Conservation (phyloP, 2,888 invertebrate genomes). For the Scrobipalpa costella region DNA sequence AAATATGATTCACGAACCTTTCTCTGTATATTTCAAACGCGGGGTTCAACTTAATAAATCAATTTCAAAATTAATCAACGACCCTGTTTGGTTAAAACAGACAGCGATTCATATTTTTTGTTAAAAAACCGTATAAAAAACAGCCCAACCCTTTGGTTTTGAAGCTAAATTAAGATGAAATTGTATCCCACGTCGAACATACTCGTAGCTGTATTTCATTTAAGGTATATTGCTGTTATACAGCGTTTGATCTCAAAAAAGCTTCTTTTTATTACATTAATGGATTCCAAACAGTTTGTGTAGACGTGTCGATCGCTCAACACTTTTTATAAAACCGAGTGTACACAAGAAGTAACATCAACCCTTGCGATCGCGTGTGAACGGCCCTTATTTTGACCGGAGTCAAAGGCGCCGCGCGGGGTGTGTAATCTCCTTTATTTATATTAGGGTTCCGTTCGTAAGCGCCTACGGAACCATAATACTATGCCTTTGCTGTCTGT, state of each 20-base stretch:
- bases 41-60: conserved; percentile 10
- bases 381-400: conserved; percentile 46
- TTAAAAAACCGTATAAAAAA: background rate
- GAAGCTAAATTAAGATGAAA: background rate
- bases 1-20: background rate
- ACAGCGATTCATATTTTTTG: conserved; percentile 5
- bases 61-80: conserved; percentile 14
- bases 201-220: background rate
- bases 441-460: too few species aligned
- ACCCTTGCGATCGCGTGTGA: conserved; percentile 41
- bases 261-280: background rate
- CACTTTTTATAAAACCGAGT: conserved; percentile 11
- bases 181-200: background rate
- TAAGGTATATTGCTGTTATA: background rate
- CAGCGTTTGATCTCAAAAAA: background rate
- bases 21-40: background rate
- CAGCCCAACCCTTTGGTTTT: background rate
- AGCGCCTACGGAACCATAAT: too few species aligned
- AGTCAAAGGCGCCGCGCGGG: conserved; percentile 51
- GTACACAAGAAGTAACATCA: conserved; percentile 22
- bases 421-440: conserved; percentile 50
- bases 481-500: too few species aligned
- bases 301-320: background rate
- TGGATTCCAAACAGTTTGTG: background rate
- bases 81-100: background rate